Base-by-base conservation (phyloP, 2,888 invertebrate genomes). In the Drosophila prostipennis region DNA sequence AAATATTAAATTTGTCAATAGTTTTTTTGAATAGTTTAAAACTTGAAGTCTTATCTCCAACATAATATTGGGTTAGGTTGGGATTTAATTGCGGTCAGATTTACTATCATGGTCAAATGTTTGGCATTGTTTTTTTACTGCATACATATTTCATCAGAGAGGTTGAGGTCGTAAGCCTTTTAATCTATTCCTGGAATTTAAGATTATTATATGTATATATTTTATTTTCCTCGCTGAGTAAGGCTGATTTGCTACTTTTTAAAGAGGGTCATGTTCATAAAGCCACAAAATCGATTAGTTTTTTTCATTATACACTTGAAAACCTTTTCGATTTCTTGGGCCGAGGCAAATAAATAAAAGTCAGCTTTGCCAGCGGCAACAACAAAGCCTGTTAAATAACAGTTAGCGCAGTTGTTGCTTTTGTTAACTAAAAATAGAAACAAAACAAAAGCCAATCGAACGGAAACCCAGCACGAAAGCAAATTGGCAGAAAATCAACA, bases 391-490 rank as follows among this genome's bases (percentile, higher is more conserved):
- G 40, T 63, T 64, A 55, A 73, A 55, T 73, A 73, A 63, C 51
- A 73, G 67, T 67, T 64, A 59, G 37, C 55, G 49, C 54, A 19
- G 43, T 52, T 74, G 63, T 64, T 60, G 49, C 74, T 72, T 56
- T 61, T 70, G 65, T 56, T 56, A 52, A 39, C 69, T 73, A 70
- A 63, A 68, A 85, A 76, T 76, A 67, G 40, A 49, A 36, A 42
- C 40, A 68, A 58, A 49, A 51, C 23, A 4, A 46, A 56, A 48
- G 37, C 56, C 56, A 76, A 73, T 73, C 54, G 56, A 74, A 73
- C 57, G 60, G 40, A 75, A 70, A 43, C 39, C 51, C 58, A 48
- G 67, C 23, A 16, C 54, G 36, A 61, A 78, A 42, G 45, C 26
- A 45, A 69, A 65, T 72, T 68, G 68, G 56, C 61, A 57, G 40